phyloP scores from a whole-genome alignment of 2,113 vertebrate species.

The Romanogobio albipinnatus region DNA sequence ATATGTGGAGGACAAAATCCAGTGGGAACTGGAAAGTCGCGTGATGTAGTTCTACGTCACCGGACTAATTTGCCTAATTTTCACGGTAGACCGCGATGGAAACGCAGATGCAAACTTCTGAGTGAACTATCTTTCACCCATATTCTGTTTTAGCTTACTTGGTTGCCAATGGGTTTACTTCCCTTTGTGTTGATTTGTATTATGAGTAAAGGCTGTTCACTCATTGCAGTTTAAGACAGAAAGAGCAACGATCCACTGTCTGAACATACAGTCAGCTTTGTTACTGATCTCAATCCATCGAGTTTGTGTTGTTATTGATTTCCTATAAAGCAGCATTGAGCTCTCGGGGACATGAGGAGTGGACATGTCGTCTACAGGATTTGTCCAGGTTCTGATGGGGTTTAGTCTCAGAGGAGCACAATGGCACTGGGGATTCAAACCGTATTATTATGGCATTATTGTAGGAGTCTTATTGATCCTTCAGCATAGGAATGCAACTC shows the following conservation, averaged over 20 bases:
- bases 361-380: constrained; percentile 28
- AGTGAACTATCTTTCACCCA: neutral
- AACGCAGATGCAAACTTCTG: neutral
- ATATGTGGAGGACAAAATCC: too few relatives aligned
- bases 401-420: constrained; percentile 20
- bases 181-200: neutral
- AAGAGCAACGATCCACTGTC: neutral
- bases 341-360: constrained; percentile 17
- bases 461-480: neutral
- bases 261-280: constrained; percentile 8
- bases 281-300: constrained; percentile 19
- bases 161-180: neutral
- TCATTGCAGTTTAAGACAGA: neutral
- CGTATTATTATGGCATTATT: constrained; percentile 39
- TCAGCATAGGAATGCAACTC: neutral
- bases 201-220: neutral
- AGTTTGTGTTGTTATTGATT: constrained; percentile 38
- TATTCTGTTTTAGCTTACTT: neutral
- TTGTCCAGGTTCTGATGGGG: constrained; percentile 30
- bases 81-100: too few relatives aligned
- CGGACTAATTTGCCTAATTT: too few relatives aligned
- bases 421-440: neutral
- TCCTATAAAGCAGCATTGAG: constrained; percentile 42
- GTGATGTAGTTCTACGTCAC: too few relatives aligned
- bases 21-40: too few relatives aligned